Base-by-base conservation (phyloP, 2,113 vertebrate species). In the Pelusios castaneus region DNA sequence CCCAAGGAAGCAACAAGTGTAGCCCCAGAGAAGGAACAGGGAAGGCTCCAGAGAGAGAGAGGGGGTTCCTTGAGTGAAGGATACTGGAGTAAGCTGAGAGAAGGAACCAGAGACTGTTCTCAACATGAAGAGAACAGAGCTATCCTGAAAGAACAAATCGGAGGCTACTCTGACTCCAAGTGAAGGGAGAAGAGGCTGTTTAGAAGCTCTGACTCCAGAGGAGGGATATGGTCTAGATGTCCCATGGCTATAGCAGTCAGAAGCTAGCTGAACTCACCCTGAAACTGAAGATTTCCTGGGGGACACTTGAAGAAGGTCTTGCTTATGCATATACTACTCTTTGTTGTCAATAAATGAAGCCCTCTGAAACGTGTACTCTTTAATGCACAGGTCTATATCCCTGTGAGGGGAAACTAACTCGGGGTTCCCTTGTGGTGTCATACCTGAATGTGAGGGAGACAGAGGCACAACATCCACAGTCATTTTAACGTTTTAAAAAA, bases 401-500 rank as follows among this genome's bases (percentile, higher is more conserved):
- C n/a, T 3, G n/a, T 17, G 4, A 5, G n/a, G 63, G 19, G 5
- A 38, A 70, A 70, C n/a, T 70, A 70, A 70, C 17, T 34, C 2
- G 38, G n/a, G 9, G 63, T 8, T 38, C 19, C 19, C 63, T 9
- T 70, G 63, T 19, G n/a, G 19, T 70, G 63, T 70, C n/a, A 70
- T 8, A 70, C 63, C 63, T 70, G 63, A 70, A 38, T 9, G 19
- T n/a, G 38, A 70, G 63, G n/a, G 34, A 70, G n/a, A 9, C 63
- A 70, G 63, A 70, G n/a, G n/a, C 17, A 70, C 17, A 38, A 38
- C 22, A 17, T 38, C 63, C 19, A 70, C 63, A 95, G 82, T 95
- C 90, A 95, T 84, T 29, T 16, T 91, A 93, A 92, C 56, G 55
- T 95, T 93, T 54, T 82, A 97, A 96, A 86, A 17, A 89, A 91